Conservation (phyloP, 2,888 invertebrate genomes). For the Steinernema hermaphroditum region DNA sequence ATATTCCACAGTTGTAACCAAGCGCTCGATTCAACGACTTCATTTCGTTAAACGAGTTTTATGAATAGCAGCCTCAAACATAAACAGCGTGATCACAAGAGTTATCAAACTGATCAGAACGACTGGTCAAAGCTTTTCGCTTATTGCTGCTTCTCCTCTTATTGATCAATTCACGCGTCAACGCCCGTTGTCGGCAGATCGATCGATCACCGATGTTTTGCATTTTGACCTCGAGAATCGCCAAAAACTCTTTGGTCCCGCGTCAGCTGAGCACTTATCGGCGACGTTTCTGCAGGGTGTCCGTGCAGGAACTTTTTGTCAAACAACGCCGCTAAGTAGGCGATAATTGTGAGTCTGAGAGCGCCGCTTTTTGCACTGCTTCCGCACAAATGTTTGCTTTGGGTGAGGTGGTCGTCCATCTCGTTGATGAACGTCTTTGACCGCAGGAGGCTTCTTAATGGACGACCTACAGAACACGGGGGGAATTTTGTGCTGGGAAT, state of each 20-base stretch:
- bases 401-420: neutral
- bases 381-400: slow-evolving; percentile 28
- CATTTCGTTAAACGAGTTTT: too few relatives aligned
- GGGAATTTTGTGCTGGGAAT: too few relatives aligned
- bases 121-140: too few relatives aligned
- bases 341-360: slow-evolving; percentile 16
- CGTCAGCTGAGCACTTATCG: slow-evolving; percentile 28
- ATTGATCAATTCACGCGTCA: too few relatives aligned
- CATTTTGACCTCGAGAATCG: slow-evolving; percentile 27
- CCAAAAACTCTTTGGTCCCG: neutral
- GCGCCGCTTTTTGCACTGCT: slow-evolving; percentile 19
- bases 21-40: too few relatives aligned
- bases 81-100: too few relatives aligned
- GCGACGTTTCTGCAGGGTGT: slow-evolving; percentile 6
- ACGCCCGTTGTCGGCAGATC: neutral
- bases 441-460: neutral
- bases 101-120: too few relatives aligned
- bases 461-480: neutral
- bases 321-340: slow-evolving; percentile 21
- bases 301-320: slow-evolving; percentile 15
- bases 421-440: slow-evolving; percentile 4
- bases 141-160: too few relatives aligned
- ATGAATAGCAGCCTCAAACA: too few relatives aligned
- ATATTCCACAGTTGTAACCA: too few relatives aligned
- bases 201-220: slow-evolving; percentile 1